phyloP scores from a whole-genome alignment of 2,113 vertebrate genomes.

The Tichodroma muraria region DNA sequence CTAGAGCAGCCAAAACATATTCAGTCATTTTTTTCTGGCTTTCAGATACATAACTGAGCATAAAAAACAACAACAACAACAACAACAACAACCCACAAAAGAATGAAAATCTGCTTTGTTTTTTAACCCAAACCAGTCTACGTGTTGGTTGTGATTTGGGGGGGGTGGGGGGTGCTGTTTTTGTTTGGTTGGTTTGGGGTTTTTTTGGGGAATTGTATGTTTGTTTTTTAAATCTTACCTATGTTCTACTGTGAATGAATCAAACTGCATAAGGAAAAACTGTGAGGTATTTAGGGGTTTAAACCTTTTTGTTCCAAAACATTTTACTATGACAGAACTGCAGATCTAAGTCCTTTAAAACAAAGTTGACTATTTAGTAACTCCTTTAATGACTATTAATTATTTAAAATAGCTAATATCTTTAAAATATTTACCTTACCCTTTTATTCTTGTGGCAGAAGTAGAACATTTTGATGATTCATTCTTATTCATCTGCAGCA shows the following conservation, averaged over 20 bases:
- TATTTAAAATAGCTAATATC: neutral
- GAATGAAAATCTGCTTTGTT: neutral
- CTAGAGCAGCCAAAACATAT: neutral
- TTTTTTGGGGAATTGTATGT: no score
- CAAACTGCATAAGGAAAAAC: neutral
- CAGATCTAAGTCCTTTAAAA: neutral
- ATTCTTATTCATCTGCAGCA: neutral
- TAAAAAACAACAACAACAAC: no score
- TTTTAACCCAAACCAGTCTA: neutral
- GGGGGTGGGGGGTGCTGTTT: rapidly evolving
- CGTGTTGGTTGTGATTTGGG: no score
- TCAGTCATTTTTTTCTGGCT: neutral
- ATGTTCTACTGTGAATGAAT: neutral
- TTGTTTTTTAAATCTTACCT: neutral
- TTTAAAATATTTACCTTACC: conserved; percentile 20
- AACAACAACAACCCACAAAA: no score
- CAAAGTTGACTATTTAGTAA: neutral
- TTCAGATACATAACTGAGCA: neutral
- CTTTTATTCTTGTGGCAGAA: neutral
- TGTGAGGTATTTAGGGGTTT: neutral
- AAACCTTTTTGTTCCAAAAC: neutral
- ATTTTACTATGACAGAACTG: neutral
- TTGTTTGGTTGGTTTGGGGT: neutral
- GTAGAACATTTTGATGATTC: conserved; percentile 5
- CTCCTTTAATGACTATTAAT: neutral